These are phyloP conservation scores for Idaea dimidiata DNA, from an alignment of 2,888 invertebrate species.

Conservation along the genomic window DNA sequence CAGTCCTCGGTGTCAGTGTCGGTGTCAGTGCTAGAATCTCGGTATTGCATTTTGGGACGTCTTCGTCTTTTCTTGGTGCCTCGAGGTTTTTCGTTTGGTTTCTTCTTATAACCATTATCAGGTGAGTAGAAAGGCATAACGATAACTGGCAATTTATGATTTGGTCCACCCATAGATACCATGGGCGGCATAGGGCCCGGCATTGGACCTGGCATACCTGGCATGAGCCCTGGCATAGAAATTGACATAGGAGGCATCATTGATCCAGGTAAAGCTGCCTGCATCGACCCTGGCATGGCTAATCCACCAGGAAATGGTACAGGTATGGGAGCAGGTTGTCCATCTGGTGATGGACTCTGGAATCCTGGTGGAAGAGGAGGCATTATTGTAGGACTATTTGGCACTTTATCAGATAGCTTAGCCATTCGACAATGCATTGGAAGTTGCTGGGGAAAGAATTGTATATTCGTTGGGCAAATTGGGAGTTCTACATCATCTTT, in stretches of 20 bases:
- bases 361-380: constrained; percentile 34
- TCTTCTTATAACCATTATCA: constrained; percentile 46
- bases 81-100: neutral
- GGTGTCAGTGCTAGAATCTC: constrained; percentile 29
- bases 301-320: constrained; percentile 32
- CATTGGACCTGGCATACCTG: constrained; percentile 27
- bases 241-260: constrained; percentile 19
- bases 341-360: constrained; percentile 36
- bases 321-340: constrained; percentile 35
- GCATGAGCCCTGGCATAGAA: constrained; percentile 27
- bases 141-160: constrained; percentile 66
- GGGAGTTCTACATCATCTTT: constrained; percentile 55
- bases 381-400: constrained; percentile 28
- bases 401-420: constrained; percentile 27
- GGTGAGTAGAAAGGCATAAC: constrained; percentile 74
- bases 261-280: constrained; percentile 25
- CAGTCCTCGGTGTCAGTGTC: constrained; percentile 21
- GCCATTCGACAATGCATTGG: constrained; percentile 75
- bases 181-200: constrained; percentile 29
- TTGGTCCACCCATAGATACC: constrained; percentile 34
- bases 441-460: constrained; percentile 63
- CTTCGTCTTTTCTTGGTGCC: constrained; percentile 9
- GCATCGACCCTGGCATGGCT: constrained; percentile 27
- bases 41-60: constrained; percentile 11
- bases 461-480: constrained; percentile 58